These are phyloP conservation scores for Nothocercus nigrocapillus DNA, from an alignment of 2,113 vertebrate genomes.

Conservation along the genomic window DNA sequence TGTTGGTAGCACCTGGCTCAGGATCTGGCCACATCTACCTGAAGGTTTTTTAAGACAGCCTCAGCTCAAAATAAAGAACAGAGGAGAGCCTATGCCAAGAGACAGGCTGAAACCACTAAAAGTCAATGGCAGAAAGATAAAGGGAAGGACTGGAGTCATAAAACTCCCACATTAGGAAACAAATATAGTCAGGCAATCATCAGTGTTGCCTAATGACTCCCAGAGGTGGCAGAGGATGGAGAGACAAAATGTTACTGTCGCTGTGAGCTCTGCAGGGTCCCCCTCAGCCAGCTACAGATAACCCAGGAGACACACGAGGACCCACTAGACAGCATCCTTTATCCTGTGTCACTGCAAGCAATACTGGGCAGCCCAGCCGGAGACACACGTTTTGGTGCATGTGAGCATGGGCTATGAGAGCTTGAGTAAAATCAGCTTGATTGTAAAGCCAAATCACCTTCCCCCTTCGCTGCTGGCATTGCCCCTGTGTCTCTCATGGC, in stretches of 20 bases:
- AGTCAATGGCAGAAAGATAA: not conserved
- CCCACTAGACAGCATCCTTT: not conserved
- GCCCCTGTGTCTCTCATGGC: no score
- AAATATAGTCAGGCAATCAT: not conserved
- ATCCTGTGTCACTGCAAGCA: no score
- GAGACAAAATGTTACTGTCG: not conserved
- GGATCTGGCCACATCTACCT: not conserved
- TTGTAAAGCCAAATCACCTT: no score
- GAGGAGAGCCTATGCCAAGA: not conserved
- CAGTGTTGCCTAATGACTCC: rapidly evolving
- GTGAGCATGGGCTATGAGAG: no score
- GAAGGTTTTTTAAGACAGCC: rapidly evolving
- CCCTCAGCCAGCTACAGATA: not conserved
- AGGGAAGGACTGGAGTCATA: not conserved
- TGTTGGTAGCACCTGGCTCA: rapidly evolving
- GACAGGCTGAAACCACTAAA: not conserved
- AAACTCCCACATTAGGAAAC: not conserved
- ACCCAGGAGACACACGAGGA: not conserved
- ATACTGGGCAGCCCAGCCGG: no score
- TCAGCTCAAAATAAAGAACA: not conserved
- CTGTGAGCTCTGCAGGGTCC: not conserved
- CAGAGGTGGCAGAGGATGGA: not conserved
- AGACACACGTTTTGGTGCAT: no score
- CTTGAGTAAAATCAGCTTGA: no score
- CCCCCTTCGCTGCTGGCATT: no score